Conservation (phyloP, 2,888 invertebrate species). For the Criorhina ranunculi region DNA sequence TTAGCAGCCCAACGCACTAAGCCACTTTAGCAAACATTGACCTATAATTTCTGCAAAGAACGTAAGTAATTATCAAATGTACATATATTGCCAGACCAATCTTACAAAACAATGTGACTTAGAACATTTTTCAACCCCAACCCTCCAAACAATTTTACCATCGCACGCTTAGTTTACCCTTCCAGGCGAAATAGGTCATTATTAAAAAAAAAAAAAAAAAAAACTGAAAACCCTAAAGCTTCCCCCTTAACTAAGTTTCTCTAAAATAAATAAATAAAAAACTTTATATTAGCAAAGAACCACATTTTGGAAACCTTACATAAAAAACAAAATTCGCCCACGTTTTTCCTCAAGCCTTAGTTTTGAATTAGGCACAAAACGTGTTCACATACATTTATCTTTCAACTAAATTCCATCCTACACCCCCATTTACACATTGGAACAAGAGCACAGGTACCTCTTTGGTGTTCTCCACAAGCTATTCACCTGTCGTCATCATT, state of each 20-base stretch:
- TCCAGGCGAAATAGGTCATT: background rate
- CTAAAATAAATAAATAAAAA: constrained; percentile 4
- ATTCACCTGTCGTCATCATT: constrained; percentile 61
- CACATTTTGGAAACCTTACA: constrained; percentile 20
- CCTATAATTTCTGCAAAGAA: too few species aligned
- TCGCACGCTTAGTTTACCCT: background rate
- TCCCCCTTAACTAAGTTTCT: background rate
- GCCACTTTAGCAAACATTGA: too few species aligned
- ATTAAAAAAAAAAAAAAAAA: constrained; percentile 3
- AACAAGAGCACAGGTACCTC: constrained; percentile 30
- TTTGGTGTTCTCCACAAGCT: constrained; percentile 58
- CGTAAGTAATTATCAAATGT: too few species aligned
- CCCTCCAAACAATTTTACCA: background rate
- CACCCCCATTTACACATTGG: constrained; percentile 30
- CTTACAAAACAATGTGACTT: too few species aligned
- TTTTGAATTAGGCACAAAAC: constrained; percentile 45
- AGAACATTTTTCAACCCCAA: background rate
- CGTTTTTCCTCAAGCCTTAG: constrained; percentile 8
- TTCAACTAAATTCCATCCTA: constrained; percentile 55
- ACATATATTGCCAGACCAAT: too few species aligned
- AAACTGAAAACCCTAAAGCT: background rate
- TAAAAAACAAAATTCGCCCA: constrained; percentile 11
- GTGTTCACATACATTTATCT: constrained; percentile 53
- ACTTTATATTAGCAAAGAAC: background rate
- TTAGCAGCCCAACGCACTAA: too few species aligned